Conservation (phyloP, 1,140 invertebrate species). For the Nephotettix cincticeps region DNA sequence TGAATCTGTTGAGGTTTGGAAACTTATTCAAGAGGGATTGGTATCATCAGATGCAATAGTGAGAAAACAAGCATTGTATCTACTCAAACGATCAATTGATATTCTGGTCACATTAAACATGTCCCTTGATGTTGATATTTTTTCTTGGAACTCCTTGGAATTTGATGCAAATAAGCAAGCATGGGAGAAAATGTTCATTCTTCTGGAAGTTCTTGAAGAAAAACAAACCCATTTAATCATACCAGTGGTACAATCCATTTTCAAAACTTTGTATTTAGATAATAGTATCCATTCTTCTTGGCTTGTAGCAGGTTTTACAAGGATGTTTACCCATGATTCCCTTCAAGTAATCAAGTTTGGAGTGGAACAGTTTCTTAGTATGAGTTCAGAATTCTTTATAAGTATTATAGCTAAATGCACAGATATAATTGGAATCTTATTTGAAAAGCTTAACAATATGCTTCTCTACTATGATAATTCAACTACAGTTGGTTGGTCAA, state of each 20-base stretch:
- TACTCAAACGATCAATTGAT: conserved; percentile 45
- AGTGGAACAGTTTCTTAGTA: conserved; percentile 42
- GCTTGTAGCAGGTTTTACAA: conserved; percentile 48
- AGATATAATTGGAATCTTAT: not conserved
- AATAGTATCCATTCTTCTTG: conserved; percentile 44
- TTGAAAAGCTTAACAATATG: not conserved
- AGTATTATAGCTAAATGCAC: not conserved
- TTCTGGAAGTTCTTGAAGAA: conserved; percentile 59
- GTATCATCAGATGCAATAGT: conserved; percentile 11
- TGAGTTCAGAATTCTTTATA: conserved; percentile 28
- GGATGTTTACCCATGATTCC: conserved; percentile 51
- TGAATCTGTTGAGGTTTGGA: conserved; percentile 31
- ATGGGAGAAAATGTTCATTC: conserved; percentile 49
- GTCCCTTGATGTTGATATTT: conserved; percentile 23
- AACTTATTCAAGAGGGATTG: conserved; percentile 34
- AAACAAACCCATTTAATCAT: conserved; percentile 60
- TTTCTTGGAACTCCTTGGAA: conserved; percentile 28
- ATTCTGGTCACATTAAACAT: conserved; percentile 31
- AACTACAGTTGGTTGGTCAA: not conserved
- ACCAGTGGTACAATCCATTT: conserved; percentile 51
- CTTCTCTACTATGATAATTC: not conserved
- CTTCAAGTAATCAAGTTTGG: conserved; percentile 50
- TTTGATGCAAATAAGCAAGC: conserved; percentile 32
- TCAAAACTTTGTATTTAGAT: conserved; percentile 41
- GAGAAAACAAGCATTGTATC: conserved; percentile 46